These are phyloP conservation scores for Brachyrhaphis roseni DNA, from an alignment of 2,797 vertebrate genomes.

Conservation along the genomic window DNA sequence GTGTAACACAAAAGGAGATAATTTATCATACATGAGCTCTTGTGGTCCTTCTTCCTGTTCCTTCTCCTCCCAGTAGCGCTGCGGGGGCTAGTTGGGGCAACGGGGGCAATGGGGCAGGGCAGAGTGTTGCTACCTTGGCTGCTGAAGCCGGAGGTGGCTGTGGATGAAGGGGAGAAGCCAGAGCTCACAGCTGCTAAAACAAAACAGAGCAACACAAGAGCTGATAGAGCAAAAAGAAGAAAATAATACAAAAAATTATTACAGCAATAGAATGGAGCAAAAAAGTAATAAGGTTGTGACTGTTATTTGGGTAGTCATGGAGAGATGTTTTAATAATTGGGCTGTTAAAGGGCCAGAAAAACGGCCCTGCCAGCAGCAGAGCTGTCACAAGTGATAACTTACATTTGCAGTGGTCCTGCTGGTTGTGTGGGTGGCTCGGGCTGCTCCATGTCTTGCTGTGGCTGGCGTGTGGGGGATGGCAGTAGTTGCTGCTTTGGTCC, in stretches of 20 bases:
- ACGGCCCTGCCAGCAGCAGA: slow-evolving; percentile 64
- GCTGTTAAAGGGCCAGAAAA: slow-evolving; percentile 51
- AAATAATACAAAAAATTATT: neutral
- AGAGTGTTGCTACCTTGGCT: slow-evolving; percentile 89
- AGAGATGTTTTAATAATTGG: slow-evolving; percentile 45
- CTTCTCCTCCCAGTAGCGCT: slow-evolving; percentile 86
- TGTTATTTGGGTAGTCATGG: slow-evolving; percentile 26
- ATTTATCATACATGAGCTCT: slow-evolving; percentile 88
- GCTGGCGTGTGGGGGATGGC: slow-evolving; percentile 86
- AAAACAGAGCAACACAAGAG: slow-evolving; percentile 35
- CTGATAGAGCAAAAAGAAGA: slow-evolving; percentile 1
- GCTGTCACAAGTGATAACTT: slow-evolving; percentile 77
- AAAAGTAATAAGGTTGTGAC: slow-evolving; percentile 13
- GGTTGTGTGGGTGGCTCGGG: slow-evolving; percentile 84
- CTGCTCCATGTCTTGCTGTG: slow-evolving; percentile 91
- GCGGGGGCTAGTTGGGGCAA: slow-evolving; percentile 89
- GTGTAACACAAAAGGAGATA: neutral
- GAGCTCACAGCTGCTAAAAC: slow-evolving; percentile 88
- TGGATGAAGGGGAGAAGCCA: slow-evolving; percentile 90
- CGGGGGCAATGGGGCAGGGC: slow-evolving; percentile 81
- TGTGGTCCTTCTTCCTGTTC: slow-evolving; percentile 91
- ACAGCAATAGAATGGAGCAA: slow-evolving; percentile 16
- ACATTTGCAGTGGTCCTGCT: slow-evolving; percentile 92
- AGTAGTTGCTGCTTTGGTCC: slow-evolving; percentile 91
- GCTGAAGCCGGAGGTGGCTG: slow-evolving; percentile 88